phyloP scores from a whole-genome alignment of 1,140 invertebrate species.

The Hylaeus anthracinus region DNA sequence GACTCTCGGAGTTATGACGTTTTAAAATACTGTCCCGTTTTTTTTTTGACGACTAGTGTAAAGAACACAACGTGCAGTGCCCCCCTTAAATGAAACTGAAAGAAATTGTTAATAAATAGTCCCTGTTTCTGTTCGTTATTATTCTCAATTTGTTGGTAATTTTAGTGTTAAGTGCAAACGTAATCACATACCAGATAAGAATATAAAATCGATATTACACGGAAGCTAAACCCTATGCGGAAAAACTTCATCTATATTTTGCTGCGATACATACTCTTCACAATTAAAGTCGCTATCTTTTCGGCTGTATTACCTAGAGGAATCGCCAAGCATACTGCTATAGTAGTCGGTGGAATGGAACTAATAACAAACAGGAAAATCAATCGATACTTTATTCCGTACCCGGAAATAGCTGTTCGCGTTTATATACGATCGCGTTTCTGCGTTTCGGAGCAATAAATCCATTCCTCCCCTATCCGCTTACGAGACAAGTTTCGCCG shows the following conservation, averaged over 20 bases:
- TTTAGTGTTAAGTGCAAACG: too few relatives aligned
- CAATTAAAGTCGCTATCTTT: not conserved
- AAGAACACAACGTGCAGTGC: too few relatives aligned
- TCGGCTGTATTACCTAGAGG: not conserved
- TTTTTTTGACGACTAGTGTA: too few relatives aligned
- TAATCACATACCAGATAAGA: too few relatives aligned
- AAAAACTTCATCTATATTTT: too few relatives aligned
- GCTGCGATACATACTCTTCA: too few relatives aligned
- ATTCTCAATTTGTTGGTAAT: too few relatives aligned
- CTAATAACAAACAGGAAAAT: slow-evolving; percentile 23
- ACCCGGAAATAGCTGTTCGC: slow-evolving; percentile 35
- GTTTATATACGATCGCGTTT: slow-evolving; percentile 1
- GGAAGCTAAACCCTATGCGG: not conserved
- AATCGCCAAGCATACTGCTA: not conserved
- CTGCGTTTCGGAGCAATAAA: slow-evolving; percentile 27
- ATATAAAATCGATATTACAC: not conserved
- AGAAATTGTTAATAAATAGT: too few relatives aligned
- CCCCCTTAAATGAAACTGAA: too few relatives aligned
- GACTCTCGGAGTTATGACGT: too few relatives aligned
- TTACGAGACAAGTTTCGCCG: slow-evolving; percentile 34
- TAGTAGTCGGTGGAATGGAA: not conserved
- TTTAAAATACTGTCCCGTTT: too few relatives aligned
- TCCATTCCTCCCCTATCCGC: slow-evolving; percentile 23
- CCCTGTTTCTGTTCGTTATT: too few relatives aligned
- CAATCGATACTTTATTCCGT: slow-evolving; percentile 30